Base-by-base conservation (phyloP, 2,797 vertebrate genomes). In the Eurystomus glaucurus region DNA sequence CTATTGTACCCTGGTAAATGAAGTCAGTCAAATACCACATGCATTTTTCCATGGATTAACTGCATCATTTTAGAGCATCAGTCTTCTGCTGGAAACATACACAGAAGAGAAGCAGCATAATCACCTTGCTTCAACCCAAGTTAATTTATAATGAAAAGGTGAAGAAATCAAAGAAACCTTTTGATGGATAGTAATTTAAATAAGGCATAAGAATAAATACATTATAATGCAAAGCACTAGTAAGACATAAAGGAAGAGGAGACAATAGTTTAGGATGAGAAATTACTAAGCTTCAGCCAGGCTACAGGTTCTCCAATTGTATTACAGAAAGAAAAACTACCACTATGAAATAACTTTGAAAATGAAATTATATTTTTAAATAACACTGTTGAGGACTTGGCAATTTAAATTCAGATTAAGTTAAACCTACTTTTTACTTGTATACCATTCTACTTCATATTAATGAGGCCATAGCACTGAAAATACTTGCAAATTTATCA, bases 241-340 rank as follows among this genome's bases (percentile, higher is more conserved):
- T 39, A 87, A 82, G 26, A 89, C 11, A 65, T 2, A 3, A 33
- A 92, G 22, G 43, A 81, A 70, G 17, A 46, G 14, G 5, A 48
- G 26, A 80, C 77, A 78, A 78, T 3, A 66, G 21, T n/a, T 88
- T 69, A 41, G 20, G 0, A 58, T 37, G n/a, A 52, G 23, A 79
- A 89, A 89, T 39, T 26, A 46, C 13, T 78, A 68, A 33, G 16
- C 9, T 72, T 61, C 54, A 76, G 28, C 8, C 23, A 89, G 17
- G 13, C 10, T 69, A 58, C 18, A 81, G 20, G 51, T 72, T 52
- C 21, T 12, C 5, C 0, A 0, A 17, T 2, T 52, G 12, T 14
- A 68, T 26, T 22, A 88, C 17, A 64, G 46, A 78, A 88, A 80
- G 3, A 78, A 85, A 89, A 90, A 54, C 29, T 57, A 60, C 7